Percentiles rank a stretch among this genome's conserved stretches.
Conservation (phyloP, 1,140 invertebrate species). For the Nephila pilipes region DNA sequence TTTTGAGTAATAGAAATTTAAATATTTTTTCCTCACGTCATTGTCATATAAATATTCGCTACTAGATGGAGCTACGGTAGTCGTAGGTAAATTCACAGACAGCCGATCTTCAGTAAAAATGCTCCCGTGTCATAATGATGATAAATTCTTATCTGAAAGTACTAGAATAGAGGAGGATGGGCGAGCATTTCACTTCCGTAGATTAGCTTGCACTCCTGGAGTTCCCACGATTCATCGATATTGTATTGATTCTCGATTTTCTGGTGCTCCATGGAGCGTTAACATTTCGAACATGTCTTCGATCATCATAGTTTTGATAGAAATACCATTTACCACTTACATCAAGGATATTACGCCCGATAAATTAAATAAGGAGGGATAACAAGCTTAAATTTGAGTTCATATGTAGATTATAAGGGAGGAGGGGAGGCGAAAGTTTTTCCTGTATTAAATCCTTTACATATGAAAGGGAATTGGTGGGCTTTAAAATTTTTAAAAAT, state of each 20-base stretch:
- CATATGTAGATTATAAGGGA: too few species aligned
- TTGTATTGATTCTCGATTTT: constrained; percentile 22
- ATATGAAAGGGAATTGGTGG: too few species aligned
- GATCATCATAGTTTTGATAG: neutral
- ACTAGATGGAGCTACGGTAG: neutral
- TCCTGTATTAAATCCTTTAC: too few species aligned
- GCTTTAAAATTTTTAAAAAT: too few species aligned
- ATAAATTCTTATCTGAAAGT: constrained; percentile 17
- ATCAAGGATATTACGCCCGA: neutral
- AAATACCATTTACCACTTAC: neutral
- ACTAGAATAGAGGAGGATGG: neutral
- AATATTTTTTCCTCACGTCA: neutral
- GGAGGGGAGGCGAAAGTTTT: too few species aligned
- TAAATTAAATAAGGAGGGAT: neutral
- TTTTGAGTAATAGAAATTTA: neutral
- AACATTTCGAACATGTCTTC: neutral
- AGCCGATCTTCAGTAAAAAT: neutral
- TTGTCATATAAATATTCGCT: neutral
- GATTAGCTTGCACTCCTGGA: neutral
- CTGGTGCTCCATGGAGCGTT: neutral
- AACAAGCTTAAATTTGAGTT: too few species aligned
- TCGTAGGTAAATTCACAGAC: neutral
- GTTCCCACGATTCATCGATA: constrained; percentile 14
- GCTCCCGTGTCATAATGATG: constrained; percentile 6
- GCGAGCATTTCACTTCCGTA: constrained; percentile 38